Evolutionary conservation across 2,113 vertebrate species (phyloP), one percentile per base, ranked within the genome.

Genomic region (Mandrillus leucophaeus): DNA sequence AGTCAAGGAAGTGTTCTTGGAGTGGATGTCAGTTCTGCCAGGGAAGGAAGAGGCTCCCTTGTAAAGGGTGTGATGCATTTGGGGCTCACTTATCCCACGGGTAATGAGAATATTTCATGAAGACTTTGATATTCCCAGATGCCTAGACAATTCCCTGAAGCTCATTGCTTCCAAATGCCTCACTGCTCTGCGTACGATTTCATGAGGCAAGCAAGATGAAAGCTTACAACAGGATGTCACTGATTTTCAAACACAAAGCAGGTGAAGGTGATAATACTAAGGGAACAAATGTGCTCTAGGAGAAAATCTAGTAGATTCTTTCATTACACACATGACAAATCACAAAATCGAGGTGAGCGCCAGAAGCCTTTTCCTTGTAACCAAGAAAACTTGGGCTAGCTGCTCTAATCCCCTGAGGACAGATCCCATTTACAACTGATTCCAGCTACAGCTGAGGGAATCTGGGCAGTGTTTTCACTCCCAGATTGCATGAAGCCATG

Each of bases 231-330:
- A 23, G 50, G 55, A 88, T 30, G n/a, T 59, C 30, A 38, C 45
- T 92, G 76, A 86, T 82, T 96, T 92, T 90, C 38, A 59, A 97
- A 94, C 75, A 82, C 84, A 66, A 83, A 84, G 45, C 70, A 93
- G 50, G 38, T 2, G 0, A 90, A 35, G 20, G 64, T 82, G 84
- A 76, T 32, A 61, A 64, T 85, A 96, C 82, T 79, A 79, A 86
- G 59, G 64, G 32, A 93, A 95, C 18, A 95, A 95, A 38, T 57
- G 76, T 12, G 20, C 52, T 95, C 79, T 35, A 70, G 61, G 27
- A 68, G 43, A 86, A 91, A 95, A 70, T 55, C 25, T 66, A 90
- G 57, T 90, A 72, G 50, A 88, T 70, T 93, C 87, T 86, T 89
- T 35, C 95, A 93, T 96, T 92, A 80, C 30, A 95, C 73, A 88